Base-by-base conservation (phyloP, 2,888 invertebrate genomes). In the Spilosoma lubricipeda region DNA sequence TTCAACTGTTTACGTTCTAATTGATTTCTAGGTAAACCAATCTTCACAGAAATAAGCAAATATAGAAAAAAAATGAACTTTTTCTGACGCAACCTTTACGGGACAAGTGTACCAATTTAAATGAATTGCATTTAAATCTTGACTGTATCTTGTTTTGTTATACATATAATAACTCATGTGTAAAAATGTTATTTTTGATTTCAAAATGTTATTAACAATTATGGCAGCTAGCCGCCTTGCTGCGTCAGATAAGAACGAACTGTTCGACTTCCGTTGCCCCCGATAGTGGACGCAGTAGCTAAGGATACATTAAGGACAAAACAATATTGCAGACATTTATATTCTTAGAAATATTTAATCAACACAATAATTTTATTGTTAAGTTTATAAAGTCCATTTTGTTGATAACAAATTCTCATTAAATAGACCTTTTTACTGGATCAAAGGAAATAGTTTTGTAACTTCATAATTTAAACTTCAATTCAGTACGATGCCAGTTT, bases 201-300 rank as follows among this genome's bases (percentile, higher is more conserved):
- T 78, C 77, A 85, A 81, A 82, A 82, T 77, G 77, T 80, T 78
- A 80, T 85, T 83, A 45, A 89, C 79, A 82, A 80, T 85, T 80
- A 79, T 78, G 69, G 73, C 65, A 71, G 71, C 79, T 79, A 75
- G 73, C 78, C 77, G 77, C 76, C 66, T 78, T 76, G 81, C 75
- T 79, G 75, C 64, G 83, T 71, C 84, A 90, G 92, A 94, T 93
- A 94, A 92, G 90, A 90, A 82, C 86, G 86, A 69, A 83, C 89
- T 90, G 92, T 89, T 87, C 88, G 78, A 88, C 89, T 90, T 92
- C 92, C 92, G 92, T 80, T 86, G 77, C 64, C 70, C 78, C 83
- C 88, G 92, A 92, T 91, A 91, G 82, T 84, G 85, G 78, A 83
- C 80, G 83, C 67, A 73, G 74, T 81, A 84, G 87, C 84, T 81